Evolutionary conservation across 2,113 vertebrate genomes (phyloP).

Genomic region (Oreochromis spilurus): DNA sequence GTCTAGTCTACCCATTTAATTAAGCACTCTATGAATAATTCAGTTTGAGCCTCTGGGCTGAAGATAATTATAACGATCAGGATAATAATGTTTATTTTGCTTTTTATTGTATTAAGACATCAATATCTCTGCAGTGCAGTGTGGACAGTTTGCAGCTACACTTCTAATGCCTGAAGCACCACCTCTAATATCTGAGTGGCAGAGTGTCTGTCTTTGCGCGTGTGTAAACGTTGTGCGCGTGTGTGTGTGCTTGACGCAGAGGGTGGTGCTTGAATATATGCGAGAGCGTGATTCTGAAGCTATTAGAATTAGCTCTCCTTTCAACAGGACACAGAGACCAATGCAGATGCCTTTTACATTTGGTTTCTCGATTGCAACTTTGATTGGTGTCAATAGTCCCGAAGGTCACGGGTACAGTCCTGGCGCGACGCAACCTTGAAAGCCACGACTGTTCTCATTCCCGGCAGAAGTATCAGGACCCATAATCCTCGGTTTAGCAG

Average conservation of each 20-base stretch:
- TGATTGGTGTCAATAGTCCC: neutral
- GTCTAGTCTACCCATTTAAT: slow-evolving; percentile 73
- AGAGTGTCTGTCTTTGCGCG: neutral
- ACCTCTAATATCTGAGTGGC: neutral
- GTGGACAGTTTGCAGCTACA: slow-evolving; percentile 49
- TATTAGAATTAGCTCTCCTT: neutral
- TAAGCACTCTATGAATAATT: slow-evolving; percentile 77
- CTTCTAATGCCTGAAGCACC: slow-evolving; percentile 23
- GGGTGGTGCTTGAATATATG: neutral
- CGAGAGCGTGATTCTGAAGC: neutral
- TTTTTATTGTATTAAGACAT: slow-evolving; percentile 80
- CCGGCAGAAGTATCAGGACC: slow-evolving; percentile 19
- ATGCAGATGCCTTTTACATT: neutral
- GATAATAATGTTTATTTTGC: slow-evolving; percentile 80
- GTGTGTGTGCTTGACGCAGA: neutral
- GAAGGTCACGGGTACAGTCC: neutral
- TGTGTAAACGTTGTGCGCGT: neutral
- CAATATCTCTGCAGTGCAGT: slow-evolving; percentile 67
- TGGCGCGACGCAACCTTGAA: slow-evolving; percentile 6
- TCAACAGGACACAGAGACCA: neutral
- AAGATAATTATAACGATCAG: slow-evolving; percentile 78
- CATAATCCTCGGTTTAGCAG: slow-evolving; percentile 41
- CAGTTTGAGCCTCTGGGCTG: slow-evolving; percentile 74
- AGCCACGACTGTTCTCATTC: neutral
- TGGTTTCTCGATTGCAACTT: neutral